Percentiles rank a stretch among this genome's conserved stretches.
Evolutionary conservation across 2,797 vertebrate genomes (phyloP).

Genomic region (Rhynchotus rufescens): DNA sequence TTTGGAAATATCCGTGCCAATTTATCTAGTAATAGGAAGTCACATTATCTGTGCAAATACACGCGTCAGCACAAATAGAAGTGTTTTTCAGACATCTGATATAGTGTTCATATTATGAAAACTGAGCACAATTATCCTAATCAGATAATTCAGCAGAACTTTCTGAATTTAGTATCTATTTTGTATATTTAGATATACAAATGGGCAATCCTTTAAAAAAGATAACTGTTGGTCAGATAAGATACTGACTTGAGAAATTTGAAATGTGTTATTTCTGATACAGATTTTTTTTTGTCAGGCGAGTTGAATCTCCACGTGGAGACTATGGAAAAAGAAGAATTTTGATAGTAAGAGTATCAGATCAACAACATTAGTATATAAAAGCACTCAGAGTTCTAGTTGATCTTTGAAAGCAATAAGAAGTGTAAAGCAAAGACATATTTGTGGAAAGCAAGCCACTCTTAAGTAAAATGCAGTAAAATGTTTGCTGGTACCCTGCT

Average conservation of each 20-base stretch:
- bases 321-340: conserved; percentile 26
- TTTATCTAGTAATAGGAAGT: not conserved
- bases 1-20: not conserved
- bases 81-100: not conserved
- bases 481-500: not conserved
- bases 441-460: not conserved
- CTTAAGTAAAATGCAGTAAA: conserved; percentile 12
- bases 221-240: not conserved
- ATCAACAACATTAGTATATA: not conserved
- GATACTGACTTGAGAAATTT: not conserved
- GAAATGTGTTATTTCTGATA: not conserved
- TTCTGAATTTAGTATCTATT: not conserved
- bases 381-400: not conserved
- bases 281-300: not conserved
- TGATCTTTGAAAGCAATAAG: conserved; percentile 11
- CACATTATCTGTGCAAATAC: not conserved
- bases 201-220: not conserved
- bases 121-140: not conserved
- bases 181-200: not conserved
- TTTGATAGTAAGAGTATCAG: not conserved
- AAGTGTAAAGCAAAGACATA: not conserved
- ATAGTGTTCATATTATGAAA: not conserved
- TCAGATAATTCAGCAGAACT: not conserved
- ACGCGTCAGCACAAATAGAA: not conserved
- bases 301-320: not conserved